Evolutionary conservation across 2,797 vertebrate genomes (phyloP), one percentile per base, ranked within the genome.

Genomic region (Delichon dasypus): DNA sequence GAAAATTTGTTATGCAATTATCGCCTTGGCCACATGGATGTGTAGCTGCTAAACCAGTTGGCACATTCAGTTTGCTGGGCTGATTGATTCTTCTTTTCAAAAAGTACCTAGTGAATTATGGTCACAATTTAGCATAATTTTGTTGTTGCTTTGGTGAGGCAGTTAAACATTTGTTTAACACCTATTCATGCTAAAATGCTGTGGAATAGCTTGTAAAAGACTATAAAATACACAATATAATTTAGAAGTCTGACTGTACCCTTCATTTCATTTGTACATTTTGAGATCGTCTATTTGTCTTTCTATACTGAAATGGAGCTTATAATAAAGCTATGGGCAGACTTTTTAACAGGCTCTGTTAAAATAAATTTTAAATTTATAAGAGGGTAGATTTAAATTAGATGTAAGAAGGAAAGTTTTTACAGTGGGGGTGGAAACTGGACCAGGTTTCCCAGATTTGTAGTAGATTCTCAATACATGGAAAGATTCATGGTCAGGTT

Each of bases 131-230:
- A 90, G 11, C 55, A 54, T 64, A 80, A 83, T 91, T 80, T 88
- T 94, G 72, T 77, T 80, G 21, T 40, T 77, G 38, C 36, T 85
- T 79, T 90, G 67, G 16, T 72, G 68, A 92, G 44, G 75, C 16
- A 85, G 50, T 74, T 85, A 82, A 90, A 80, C 60, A 60, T 80
- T 91, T 94, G 38, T 76, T 87, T 83, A 88, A 85, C 58, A 68
- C 34, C 27, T 86, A 58, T 83, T 80, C 38, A 75, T 58, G 16
- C n/a, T 65, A 77, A 82, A 94, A 90, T 68, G 18, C 29, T 72
- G 42, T 18, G 17, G 34, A 91, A 93, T 88, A 85, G 23, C 51
- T 82, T 88, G 23, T 68, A 80, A 94, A 95, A 94, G 25, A 42
- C 57, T 75, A 29, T 68, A 91, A 92, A 90, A 93, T 34, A 40